phyloP scores from a whole-genome alignment of 2,888 invertebrate genomes.

The Ethmia dodecea region DNA sequence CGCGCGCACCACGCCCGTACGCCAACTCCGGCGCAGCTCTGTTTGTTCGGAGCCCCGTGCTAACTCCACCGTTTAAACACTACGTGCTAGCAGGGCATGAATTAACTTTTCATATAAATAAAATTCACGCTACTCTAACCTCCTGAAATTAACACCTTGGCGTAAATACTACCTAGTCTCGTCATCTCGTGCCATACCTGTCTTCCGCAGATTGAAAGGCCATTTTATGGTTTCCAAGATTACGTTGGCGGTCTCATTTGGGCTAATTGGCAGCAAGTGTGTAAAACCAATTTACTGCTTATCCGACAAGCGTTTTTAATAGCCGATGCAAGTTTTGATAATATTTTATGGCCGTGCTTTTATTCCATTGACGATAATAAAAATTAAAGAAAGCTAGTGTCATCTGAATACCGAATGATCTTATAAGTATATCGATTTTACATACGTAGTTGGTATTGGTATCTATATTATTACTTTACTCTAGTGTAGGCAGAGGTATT shows the following conservation, averaged over 20 bases:
- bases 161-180: conserved; percentile 72
- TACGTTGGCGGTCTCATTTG: conserved; percentile 31
- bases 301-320: conserved; percentile 25
- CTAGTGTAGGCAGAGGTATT: too few relatives aligned
- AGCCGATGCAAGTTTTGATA: conserved; percentile 11
- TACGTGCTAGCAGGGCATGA: conserved; percentile 70
- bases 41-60: conserved; percentile 70
- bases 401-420: conserved; percentile 23
- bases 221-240: conserved; percentile 42
- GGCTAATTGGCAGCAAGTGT: conserved; percentile 31
- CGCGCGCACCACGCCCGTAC: conserved; percentile 30
- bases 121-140: conserved; percentile 77
- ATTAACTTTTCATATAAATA: conserved; percentile 78
- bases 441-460: too few relatives aligned
- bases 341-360: conserved; percentile 12
- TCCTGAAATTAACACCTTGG: conserved; percentile 76
- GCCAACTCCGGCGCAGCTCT: conserved; percentile 40
- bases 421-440: too few relatives aligned
- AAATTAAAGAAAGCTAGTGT: conserved; percentile 14
- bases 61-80: conserved; percentile 75
- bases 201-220: conserved; percentile 33
- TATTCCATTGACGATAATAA: conserved; percentile 16
- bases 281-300: conserved; percentile 37
- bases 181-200: conserved; percentile 55
- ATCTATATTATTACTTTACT: too few relatives aligned